Evolutionary conservation across 2,888 invertebrate genomes (phyloP), one percentile per base, ranked within the genome.

Genomic region (Diloba caeruleocephala): DNA sequence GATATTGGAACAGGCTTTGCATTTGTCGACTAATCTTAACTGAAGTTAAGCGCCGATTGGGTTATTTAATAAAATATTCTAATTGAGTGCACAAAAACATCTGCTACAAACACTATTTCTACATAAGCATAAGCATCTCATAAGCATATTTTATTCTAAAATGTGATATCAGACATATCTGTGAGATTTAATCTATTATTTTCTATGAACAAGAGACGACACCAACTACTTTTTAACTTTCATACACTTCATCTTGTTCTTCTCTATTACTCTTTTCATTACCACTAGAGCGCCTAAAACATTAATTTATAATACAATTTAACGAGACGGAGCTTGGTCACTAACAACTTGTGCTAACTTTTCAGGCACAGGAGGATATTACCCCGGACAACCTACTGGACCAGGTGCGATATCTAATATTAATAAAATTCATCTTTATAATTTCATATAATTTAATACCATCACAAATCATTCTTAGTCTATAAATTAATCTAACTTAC

Each of bases 361-460:
- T 53, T 33, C 60, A 21, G 60, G 56, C 42, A 36, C 45, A n/a
- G 45, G 55, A 14, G 64, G 67, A 13, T 60, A 71, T 38, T 66
- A 66, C 17, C 75, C 78, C 6, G 70, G 62, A 9, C 55, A 63
- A 42, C 71, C 81, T 41, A 45, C 26, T 19, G 50, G 51, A 32
- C 44, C 51, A 60, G 60, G 60, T 60, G 51, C 26, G 45, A 21
- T n/a, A 37, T 37, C 9, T n/a, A 1, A 19, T 19, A 33, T 10
- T 8, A 8, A 21, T 23, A 21, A 36, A 21, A 34, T 17, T 6
- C 10, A 25, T n/a, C n/a, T n/a, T n/a, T 26, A 26, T 26, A 10
- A 23, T 9, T 23, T 23, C 23, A n/a, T 2, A 2, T 8, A 23
- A 23, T 8, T 1, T 12, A 2, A 12, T 5, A 28, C 1, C 12